phyloP scores from a whole-genome alignment of 2,797 vertebrate genomes.

The Crypturellus tataupa region DNA sequence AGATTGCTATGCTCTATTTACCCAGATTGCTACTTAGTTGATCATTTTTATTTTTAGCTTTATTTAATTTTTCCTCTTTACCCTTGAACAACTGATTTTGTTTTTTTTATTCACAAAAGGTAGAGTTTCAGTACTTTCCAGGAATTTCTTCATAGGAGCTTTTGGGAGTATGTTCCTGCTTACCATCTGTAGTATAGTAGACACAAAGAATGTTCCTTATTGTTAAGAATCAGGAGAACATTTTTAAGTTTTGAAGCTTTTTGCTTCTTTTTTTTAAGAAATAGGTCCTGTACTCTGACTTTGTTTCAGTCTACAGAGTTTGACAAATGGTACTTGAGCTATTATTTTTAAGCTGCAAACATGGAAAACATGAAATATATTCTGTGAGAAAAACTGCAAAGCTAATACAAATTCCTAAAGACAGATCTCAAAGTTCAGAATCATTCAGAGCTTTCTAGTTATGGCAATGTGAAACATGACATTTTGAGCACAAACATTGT shows the following conservation, averaged over 20 bases:
- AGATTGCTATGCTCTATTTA: not conserved
- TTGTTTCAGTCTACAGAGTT: not conserved
- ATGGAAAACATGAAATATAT: not conserved
- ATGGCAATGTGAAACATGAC: not conserved
- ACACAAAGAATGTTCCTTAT: not conserved
- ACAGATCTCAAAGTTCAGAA: not conserved
- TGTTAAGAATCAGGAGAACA: fast-evolving
- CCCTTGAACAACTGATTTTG: not conserved
- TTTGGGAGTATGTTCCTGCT: not conserved
- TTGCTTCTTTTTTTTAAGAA: fast-evolving
- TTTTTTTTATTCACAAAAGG: not conserved
- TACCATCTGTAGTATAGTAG: not conserved
- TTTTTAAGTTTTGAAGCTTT: not conserved
- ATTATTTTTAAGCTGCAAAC: not conserved
- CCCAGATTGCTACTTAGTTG: fast-evolving
- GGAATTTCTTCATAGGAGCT: not conserved
- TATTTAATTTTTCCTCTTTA: not conserved
- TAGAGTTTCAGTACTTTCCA: not conserved
- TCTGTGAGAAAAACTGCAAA: not conserved
- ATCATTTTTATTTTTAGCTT: not conserved
- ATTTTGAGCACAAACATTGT: not conserved
- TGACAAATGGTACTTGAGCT: not conserved
- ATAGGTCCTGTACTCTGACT: not conserved
- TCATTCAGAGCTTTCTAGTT: not conserved
- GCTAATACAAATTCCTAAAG: not conserved